phyloP scores from a whole-genome alignment of 2,888 invertebrate species.

The Rapana venosa region DNA sequence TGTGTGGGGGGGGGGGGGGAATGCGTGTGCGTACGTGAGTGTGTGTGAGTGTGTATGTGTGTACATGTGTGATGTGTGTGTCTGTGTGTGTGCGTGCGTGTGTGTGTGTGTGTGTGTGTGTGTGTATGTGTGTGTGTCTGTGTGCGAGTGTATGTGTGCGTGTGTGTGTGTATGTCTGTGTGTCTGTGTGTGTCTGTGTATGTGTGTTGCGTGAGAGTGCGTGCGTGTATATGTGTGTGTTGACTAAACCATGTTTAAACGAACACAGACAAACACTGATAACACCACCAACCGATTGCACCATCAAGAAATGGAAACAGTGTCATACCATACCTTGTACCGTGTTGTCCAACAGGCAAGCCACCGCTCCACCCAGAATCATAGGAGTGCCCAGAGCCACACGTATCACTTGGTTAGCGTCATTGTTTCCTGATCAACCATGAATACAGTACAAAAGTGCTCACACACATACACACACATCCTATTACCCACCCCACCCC shows the following conservation, averaged over 20 bases:
- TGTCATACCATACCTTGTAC: slow-evolving; percentile 69
- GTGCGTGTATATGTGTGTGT: too few relatives aligned
- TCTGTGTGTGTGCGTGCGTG: not conserved
- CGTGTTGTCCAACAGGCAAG: slow-evolving; percentile 79
- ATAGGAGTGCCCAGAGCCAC: slow-evolving; percentile 74
- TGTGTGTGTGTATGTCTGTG: not conserved
- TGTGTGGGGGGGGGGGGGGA: too few relatives aligned
- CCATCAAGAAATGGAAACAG: not conserved
- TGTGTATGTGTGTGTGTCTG: not conserved
- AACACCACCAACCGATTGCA: not conserved
- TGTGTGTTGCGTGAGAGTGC: too few relatives aligned
- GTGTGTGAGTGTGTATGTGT: not conserved
- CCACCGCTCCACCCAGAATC: slow-evolving; percentile 79
- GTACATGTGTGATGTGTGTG: not conserved
- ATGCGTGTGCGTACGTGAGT: too few relatives aligned
- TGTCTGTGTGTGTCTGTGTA: not conserved
- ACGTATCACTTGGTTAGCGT: slow-evolving; percentile 60
- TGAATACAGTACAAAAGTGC: not conserved
- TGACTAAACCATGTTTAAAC: too few relatives aligned
- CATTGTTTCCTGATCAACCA: slow-evolving; percentile 26
- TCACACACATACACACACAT: too few relatives aligned
- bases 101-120: not conserved
- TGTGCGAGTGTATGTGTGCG: not conserved
- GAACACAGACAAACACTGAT: not conserved
- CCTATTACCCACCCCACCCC: too few relatives aligned